Evolutionary conservation across 1,140 invertebrate species (phyloP), one percentile per base, ranked within the genome.

Genomic region (Thaumetopoea pityocampa): DNA sequence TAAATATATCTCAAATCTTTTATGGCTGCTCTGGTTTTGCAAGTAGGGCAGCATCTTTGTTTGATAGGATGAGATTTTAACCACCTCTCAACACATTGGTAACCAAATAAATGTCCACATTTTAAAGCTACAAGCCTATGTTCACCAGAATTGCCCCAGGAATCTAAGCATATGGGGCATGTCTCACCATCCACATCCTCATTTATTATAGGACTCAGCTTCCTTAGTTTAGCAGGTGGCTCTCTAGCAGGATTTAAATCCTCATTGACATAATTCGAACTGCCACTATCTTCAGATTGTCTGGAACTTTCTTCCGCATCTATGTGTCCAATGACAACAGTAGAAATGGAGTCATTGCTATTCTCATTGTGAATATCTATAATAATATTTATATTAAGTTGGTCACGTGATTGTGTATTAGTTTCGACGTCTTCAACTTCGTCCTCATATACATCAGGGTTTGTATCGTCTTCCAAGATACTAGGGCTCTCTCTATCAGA

Each of bases 91-190:
- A 98, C 93, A 71, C 96, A 98, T 27, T 87, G 88, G 4, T 91
- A 79, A 0, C 96, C 96, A 85, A 97, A 98, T 1, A 98, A 78
- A 85, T 98, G 96, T 0, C 96, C 96, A 85, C 96, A 98, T 57
- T 91, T 91, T 5, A 98, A 82, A 5, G 92, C 91, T 4, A 91
- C 91, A 1, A 97, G 77, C 28, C 94, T 87, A 81, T 98, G 96
- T 1, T 89, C 88, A 0, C 95, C 95, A n/a, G 90, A 90, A 63
- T 92, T 96, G 1, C 91, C 94, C 92, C 94, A 97, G 5, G 86
- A 73, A 20, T 96, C 95, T 53, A 96, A 87, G 63, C 96, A 98
- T 51, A 98, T 97, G 0, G 94, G 88, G 59, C 96, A 98, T 0
- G 86, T 88, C 52, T 91, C 87, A 6, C 90, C 92, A 40, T 92